These are phyloP conservation scores for Ypsolopha scabrella DNA, from an alignment of 2,888 invertebrate species.

Conservation along the genomic window DNA sequence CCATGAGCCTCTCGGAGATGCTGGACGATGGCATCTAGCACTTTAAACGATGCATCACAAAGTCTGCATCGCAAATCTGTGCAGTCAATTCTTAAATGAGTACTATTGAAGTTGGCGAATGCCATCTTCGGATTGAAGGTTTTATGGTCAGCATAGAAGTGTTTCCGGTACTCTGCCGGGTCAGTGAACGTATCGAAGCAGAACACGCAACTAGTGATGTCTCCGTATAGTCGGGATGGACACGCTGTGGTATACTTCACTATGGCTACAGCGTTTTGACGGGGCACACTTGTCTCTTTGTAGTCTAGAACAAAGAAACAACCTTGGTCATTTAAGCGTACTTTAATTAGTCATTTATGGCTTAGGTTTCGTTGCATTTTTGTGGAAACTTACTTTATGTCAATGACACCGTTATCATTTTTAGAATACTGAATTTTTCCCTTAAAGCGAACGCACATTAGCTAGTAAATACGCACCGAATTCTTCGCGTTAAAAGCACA, in stretches of 20 bases:
- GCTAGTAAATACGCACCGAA: too few species aligned
- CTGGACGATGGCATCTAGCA: not conserved
- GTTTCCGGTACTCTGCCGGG: not conserved
- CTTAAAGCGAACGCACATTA: too few species aligned
- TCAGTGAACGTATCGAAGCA: constrained; percentile 4
- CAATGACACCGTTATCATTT: too few species aligned
- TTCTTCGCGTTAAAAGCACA: too few species aligned
- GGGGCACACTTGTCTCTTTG: constrained; percentile 14
- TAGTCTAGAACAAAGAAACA: constrained; percentile 57
- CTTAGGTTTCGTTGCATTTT: not conserved
- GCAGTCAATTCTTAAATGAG: constrained; percentile 5
- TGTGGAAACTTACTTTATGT: too few species aligned
- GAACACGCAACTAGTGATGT: constrained; percentile 3
- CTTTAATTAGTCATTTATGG: not conserved
- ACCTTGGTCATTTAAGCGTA: not conserved
- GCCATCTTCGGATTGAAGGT: not conserved
- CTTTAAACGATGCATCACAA: not conserved
- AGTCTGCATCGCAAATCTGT: constrained; percentile 6
- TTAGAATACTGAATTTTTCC: too few species aligned
- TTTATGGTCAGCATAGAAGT: not conserved
- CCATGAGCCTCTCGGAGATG: constrained; percentile 2
- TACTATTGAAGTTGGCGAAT: not conserved
- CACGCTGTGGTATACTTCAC: constrained; percentile 5
- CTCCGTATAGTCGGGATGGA: constrained; percentile 1
- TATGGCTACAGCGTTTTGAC: constrained; percentile 4